A percentile compares a stretch with the other conserved stretches of the same genome.
Conservation (phyloP, 2,113 vertebrate genomes). For the Crotalus horridus region DNA sequence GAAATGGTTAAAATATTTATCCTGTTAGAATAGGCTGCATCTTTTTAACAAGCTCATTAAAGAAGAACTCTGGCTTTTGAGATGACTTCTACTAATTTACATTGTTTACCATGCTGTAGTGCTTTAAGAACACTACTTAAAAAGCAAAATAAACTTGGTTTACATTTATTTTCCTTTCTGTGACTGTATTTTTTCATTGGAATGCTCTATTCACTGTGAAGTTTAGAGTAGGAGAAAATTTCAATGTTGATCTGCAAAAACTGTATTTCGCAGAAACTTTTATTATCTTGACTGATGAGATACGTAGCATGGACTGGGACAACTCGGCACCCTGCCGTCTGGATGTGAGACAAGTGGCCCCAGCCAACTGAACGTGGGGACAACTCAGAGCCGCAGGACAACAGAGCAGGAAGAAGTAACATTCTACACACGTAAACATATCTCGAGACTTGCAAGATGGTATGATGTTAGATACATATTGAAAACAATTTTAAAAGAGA, state of each 20-base stretch:
- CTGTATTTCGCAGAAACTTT: constrained; percentile 28
- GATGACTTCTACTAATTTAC: constrained; percentile 97
- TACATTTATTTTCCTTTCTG: constrained; percentile 89
- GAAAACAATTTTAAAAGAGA: neutral
- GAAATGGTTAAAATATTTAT: constrained; percentile 99
- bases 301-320: neutral
- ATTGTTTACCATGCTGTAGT: constrained; percentile 99
- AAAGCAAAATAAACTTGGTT: constrained; percentile 96
- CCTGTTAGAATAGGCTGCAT: constrained; percentile 95
- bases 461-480: neutral
- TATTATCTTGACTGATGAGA: neutral
- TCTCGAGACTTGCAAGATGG: neutral
- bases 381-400: neutral
- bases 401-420: neutral
- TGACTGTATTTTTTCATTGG: constrained; percentile 65
- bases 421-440: neutral
- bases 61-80: constrained; percentile 89
- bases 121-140: constrained; percentile 96
- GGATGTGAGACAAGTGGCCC: neutral
- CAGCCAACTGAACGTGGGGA: neutral
- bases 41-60: constrained; percentile 96
- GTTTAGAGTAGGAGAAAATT: constrained; percentile 4
- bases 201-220: constrained; percentile 58
- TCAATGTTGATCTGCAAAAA: constrained; percentile 34
- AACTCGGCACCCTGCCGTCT: neutral